Evolutionary conservation across 2,888 invertebrate genomes (phyloP), one percentile per base, ranked within the genome.

Genomic region (Scotopteryx bipunctaria): DNA sequence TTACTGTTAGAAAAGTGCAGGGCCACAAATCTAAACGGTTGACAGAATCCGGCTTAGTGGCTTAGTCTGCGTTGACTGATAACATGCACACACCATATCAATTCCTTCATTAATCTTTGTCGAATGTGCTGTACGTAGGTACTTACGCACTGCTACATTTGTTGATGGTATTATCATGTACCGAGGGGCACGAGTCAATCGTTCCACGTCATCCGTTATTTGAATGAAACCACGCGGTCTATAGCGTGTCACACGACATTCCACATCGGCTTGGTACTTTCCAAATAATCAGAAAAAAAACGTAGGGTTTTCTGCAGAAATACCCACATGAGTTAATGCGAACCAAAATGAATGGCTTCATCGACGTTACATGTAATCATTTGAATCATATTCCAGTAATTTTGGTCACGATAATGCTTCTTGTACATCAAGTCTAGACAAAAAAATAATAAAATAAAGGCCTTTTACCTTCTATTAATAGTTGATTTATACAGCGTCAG

Each of bases 241-340:
- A 64, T 80, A 50, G 86, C 87, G 86, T 88, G 87, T 63, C 56
- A 49, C 84, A 83, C 83, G 84, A 64, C 76, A 86, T 74, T 76
- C 61, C 68, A 69, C 71, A 70, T 69, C 67, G 63, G 57, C 58
- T 70, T 66, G 69, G n/a, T 5, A 35, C 27, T 69, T 73, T 72
- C 71, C 67, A 63, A 66, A 56, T 53, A 57, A 57, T 64, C 68
- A 19, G 37, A 42, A 16, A 33, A 32, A 37, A 41, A 33, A 43
- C 32, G 36, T 32, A 46, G 13, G 25, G n/a, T 32, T 41, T 50
- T 17, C n/a, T 40, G 35, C 38, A 48, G 25, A 58, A 44, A 42
- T 48, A 44, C 16, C 8, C 27, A 55, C 33, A 47, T 47, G 51
- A 51, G 43, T 47, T 57, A 51, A 53, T 55, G 54, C 52, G 52